Percentiles rank a stretch among this genome's conserved stretches.
Evolutionary conservation across 2,113 vertebrate species (phyloP).

Genomic region (Rhinopomastus cyanomelas): DNA sequence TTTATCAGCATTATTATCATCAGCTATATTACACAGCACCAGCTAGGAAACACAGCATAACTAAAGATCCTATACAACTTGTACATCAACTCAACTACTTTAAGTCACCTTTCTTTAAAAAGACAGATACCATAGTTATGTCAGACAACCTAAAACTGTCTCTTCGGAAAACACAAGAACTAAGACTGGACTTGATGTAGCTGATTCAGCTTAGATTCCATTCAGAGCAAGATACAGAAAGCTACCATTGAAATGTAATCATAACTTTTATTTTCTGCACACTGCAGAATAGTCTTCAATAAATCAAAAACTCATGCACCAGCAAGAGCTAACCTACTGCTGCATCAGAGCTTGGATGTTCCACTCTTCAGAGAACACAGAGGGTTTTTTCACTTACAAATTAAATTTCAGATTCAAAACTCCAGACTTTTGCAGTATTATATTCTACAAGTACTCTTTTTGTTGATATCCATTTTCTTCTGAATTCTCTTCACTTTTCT

Average conservation of each 20-base stretch:
- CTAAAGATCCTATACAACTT: neutral
- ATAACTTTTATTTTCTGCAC: neutral
- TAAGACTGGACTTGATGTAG: neutral
- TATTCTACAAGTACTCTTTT: neutral
- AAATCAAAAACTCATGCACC: neutral
- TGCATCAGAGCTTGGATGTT: neutral
- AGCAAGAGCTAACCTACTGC: neutral
- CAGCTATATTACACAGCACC: neutral
- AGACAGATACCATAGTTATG: neutral
- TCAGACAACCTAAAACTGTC: neutral
- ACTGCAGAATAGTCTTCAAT: neutral
- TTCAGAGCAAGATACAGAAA: neutral
- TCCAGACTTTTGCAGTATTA: neutral
- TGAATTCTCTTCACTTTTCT: neutral
- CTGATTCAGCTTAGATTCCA: neutral
- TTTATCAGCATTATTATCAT: too few relatives aligned
- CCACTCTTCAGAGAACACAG: neutral
- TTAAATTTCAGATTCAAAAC: neutral
- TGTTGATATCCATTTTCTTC: neutral
- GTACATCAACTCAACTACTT: neutral
- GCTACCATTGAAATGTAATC: neutral
- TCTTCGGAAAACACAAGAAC: neutral
- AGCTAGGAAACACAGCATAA: neutral
- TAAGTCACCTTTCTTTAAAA: neutral
- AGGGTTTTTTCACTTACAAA: neutral